Evolutionary conservation across 2,888 invertebrate genomes (phyloP), one percentile per base, ranked within the genome.

Genomic region (Orthonychiurus folsomi): DNA sequence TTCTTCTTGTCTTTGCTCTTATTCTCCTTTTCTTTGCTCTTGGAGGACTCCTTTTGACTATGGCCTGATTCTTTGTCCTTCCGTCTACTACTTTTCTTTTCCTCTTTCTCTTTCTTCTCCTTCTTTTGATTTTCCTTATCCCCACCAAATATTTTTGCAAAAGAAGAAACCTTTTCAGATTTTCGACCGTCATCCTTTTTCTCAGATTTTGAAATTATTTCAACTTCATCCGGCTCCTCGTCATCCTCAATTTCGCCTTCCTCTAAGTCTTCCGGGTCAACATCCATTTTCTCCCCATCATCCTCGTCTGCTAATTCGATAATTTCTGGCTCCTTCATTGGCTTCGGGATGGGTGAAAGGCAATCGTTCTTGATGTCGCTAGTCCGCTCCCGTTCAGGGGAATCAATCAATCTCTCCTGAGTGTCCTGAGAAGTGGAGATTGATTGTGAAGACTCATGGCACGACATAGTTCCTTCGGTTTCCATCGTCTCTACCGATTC

Each of bases 401-500:
- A 20, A 52, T 48, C 48, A 48, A 48, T 12, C 48, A n/a, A n/a
- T n/a, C 12, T 12, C n/a, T 12, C 80, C 15, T 86, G 88, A 15
- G 85, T 76, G 76, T 93, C 92, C 76, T 99, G 93, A 3, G 94
- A 91, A 77, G 99, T 84, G 54, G 97, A 82, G 75, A 99, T 82
- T 78, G 96, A n/a, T n/a, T n/a, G n/a, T n/a, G n/a, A n/a, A n/a
- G n/a, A n/a, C n/a, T n/a, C n/a, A n/a, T n/a, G n/a, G n/a, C n/a
- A n/a, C n/a, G n/a, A n/a, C n/a, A n/a, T n/a, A n/a, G n/a, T n/a
- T n/a, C n/a, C n/a, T n/a, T n/a, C n/a, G n/a, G n/a, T n/a, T n/a
- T n/a, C n/a, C n/a, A n/a, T n/a, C n/a, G n/a, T n/a, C 95, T 78
- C 96, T 95, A 78, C 99, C 99, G 78, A 99, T 96, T 57, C 97